Evolutionary conservation across 2,888 invertebrate genomes (phyloP).

Genomic region (Camptogramma bilineatum): DNA sequence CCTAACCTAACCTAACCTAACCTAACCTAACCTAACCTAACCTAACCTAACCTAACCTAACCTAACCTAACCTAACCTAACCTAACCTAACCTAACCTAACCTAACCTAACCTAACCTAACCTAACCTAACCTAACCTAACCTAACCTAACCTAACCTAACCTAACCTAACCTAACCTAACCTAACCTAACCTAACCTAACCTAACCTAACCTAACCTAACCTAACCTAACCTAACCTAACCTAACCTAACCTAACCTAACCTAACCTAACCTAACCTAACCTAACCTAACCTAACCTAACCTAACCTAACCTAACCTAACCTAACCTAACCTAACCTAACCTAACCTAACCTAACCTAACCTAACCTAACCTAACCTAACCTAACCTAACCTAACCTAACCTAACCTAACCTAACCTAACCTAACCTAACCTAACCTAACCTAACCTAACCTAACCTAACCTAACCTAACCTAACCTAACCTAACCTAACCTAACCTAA

Average conservation of each 20-base stretch:
- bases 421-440: conserved; percentile 27
- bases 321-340: conserved; percentile 17
- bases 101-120: conserved; percentile 20
- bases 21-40: conserved; percentile 18
- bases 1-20: conserved; percentile 18
- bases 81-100: conserved; percentile 21
- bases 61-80: conserved; percentile 21
- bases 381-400: conserved; percentile 22
- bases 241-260: conserved; percentile 23
- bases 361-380: conserved; percentile 24
- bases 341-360: conserved; percentile 23
- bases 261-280: conserved; percentile 23
- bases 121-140: conserved; percentile 17
- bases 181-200: conserved; percentile 22
- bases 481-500: conserved; percentile 28
- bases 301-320: conserved; percentile 18
- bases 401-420: conserved; percentile 26
- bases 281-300: conserved; percentile 23
- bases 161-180: conserved; percentile 21
- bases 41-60: conserved; percentile 18
- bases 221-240: conserved; percentile 23
- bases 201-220: conserved; percentile 23
- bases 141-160: conserved; percentile 21
- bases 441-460: conserved; percentile 28
- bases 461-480: conserved; percentile 28